Evolutionary conservation across 2,797 vertebrate species (phyloP).

Genomic region (Chloroceryle inda): DNA sequence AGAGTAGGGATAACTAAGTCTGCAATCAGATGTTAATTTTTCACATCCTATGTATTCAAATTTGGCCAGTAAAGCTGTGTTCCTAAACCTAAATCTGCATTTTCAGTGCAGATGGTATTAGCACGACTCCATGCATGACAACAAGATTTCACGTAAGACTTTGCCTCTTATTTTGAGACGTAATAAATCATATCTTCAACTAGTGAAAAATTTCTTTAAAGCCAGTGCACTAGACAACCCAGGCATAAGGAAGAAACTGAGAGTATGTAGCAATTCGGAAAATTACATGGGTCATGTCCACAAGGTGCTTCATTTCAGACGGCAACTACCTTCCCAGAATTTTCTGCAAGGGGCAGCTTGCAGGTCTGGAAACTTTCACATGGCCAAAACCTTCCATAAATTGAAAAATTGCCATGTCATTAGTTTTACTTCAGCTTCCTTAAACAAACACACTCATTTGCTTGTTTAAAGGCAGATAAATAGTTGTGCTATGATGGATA

Average conservation of each 20-base stretch:
- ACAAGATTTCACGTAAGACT: neutral
- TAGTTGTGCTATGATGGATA: conserved; percentile 23
- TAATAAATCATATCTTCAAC: neutral
- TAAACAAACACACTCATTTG: conserved; percentile 20
- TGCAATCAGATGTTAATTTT: neutral
- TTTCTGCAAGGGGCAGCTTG: conserved; percentile 16
- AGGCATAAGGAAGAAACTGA: neutral
- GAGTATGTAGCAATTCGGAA: neutral
- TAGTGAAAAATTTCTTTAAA: neutral
- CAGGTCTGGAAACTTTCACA: conserved; percentile 51
- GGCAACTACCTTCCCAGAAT: neutral
- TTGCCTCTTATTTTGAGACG: neutral
- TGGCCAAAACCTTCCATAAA: conserved; percentile 11
- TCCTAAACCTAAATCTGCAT: neutral
- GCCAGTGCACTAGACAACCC: neutral
- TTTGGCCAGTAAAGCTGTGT: neutral
- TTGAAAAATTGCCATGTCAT: conserved; percentile 51
- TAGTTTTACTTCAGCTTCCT: conserved; percentile 40
- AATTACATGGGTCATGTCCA: neutral
- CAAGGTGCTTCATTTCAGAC: neutral
- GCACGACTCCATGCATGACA: neutral
- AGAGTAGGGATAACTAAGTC: neutral
- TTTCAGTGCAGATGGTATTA: neutral
- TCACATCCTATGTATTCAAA: neutral
- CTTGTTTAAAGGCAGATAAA: conserved; percentile 29